phyloP scores from a whole-genome alignment of 2,113 vertebrate species.

The Rhinichthys klamathensis region DNA sequence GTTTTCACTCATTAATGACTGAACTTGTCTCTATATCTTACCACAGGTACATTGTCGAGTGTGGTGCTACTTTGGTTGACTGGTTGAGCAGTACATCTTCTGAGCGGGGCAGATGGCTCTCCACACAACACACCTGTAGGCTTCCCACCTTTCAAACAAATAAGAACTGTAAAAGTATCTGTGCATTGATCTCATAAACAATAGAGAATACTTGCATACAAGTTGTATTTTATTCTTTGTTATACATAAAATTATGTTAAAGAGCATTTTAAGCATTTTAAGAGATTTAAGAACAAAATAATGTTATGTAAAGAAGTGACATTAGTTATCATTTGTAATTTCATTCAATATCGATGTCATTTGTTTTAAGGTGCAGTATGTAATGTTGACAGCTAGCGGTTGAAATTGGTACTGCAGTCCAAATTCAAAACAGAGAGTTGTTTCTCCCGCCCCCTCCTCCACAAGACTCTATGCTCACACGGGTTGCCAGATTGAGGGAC shows the following conservation, averaged over 20 bases:
- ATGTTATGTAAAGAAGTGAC: too few relatives aligned
- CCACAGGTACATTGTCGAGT: slow-evolving; percentile 60
- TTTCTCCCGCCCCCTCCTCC: too few relatives aligned
- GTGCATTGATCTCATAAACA: neutral
- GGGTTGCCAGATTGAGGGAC: too few relatives aligned
- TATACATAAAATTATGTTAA: neutral
- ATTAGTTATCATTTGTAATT: too few relatives aligned
- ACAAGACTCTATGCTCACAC: too few relatives aligned
- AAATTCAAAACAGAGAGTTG: too few relatives aligned
- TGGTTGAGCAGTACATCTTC: slow-evolving; percentile 70
- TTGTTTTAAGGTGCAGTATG: too few relatives aligned
- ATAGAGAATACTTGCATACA: neutral
- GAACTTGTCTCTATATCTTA: slow-evolving; percentile 51
- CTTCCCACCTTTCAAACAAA: slow-evolving; percentile 72
- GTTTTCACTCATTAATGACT: neutral
- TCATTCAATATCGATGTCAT: too few relatives aligned
- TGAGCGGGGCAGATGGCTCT: slow-evolving; percentile 76
- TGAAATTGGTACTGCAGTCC: too few relatives aligned
- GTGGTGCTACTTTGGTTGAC: slow-evolving; percentile 47
- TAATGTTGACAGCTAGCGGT: too few relatives aligned
- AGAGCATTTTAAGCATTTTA: too few relatives aligned
- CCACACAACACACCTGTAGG: slow-evolving; percentile 79
- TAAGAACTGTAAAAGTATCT: neutral
- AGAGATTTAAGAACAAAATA: too few relatives aligned
- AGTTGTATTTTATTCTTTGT: neutral